Percentiles rank a stretch among this genome's conserved stretches.
Conservation (phyloP, 2,113 vertebrate genomes). For the Nesoenas mayeri region DNA sequence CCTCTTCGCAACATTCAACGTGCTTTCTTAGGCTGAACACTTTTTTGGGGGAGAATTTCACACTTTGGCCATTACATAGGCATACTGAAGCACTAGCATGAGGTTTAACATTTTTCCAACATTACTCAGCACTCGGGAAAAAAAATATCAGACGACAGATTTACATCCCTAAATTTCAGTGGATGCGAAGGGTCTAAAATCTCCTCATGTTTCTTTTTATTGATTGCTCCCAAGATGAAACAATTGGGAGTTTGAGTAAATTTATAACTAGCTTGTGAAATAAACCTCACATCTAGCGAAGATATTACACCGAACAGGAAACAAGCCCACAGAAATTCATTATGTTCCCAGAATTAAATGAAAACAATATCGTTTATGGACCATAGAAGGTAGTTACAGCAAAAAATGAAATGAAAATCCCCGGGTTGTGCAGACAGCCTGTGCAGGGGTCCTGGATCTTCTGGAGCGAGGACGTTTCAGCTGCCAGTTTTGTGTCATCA, state of each 20-base stretch:
- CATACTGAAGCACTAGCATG: not conserved
- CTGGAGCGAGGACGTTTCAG: not conserved
- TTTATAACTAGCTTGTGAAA: constrained; percentile 67
- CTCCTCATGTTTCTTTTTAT: constrained; percentile 57
- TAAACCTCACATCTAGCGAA: constrained; percentile 63
- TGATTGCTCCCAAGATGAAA: constrained; percentile 68
- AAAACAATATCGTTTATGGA: constrained; percentile 69
- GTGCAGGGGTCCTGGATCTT: not conserved
- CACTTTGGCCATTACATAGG: not conserved
- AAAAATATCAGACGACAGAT: not conserved
- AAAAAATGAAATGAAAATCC: constrained; percentile 41
- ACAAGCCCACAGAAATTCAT: constrained; percentile 69
- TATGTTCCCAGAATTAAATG: constrained; percentile 66
- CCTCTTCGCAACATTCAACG: not conserved
- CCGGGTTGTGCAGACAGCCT: not conserved
- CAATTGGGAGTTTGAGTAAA: constrained; percentile 41
- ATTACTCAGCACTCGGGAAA: constrained; percentile 12
- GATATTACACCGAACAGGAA: constrained; percentile 62
- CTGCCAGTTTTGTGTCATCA: constrained; percentile 49
- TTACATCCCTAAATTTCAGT: constrained; percentile 60
- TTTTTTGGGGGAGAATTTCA: not conserved
- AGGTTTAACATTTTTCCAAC: constrained; percentile 33
- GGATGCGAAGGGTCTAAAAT: constrained; percentile 59
- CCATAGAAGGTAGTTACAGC: constrained; percentile 50
- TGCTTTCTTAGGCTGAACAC: not conserved